Conservation (phyloP, 1,140 invertebrate genomes). For the Cydia pomonella region DNA sequence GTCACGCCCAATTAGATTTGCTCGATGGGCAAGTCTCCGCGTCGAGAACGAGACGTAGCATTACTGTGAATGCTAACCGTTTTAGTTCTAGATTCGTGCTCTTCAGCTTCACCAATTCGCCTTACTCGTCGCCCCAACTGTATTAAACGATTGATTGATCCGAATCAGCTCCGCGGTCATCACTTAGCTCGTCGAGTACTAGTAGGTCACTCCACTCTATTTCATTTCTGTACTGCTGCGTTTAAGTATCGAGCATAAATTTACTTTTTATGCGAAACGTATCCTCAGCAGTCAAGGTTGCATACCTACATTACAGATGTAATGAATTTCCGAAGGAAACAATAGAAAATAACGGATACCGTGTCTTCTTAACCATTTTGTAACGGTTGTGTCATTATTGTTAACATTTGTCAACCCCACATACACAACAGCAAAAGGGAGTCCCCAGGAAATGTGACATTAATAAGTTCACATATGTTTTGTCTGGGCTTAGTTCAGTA, state of each 20-base stretch:
- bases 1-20: not conserved
- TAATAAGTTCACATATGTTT: not conserved
- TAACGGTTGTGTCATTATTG: conserved; percentile 8
- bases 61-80: no score
- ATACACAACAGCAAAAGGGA: not conserved
- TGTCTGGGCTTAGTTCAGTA: not conserved
- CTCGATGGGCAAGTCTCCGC: not conserved
- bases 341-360: not conserved
- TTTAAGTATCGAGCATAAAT: not conserved
- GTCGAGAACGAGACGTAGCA: not conserved
- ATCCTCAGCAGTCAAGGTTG: not conserved
- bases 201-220: not conserved
- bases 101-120: not conserved
- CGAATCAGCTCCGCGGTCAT: not conserved
- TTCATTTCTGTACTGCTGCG: not conserved
- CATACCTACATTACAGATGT: not conserved
- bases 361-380: not conserved
- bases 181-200: not conserved
- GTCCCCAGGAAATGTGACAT: not conserved
- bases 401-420: conserved; percentile 1
- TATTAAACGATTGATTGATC: conserved; percentile 4
- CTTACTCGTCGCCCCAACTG: not conserved
- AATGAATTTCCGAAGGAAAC: not conserved
- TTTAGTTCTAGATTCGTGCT: not conserved
- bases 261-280: not conserved